These are phyloP conservation scores for Neodiprion fabricii DNA, from an alignment of 1,140 invertebrate species.

Conservation along the genomic window DNA sequence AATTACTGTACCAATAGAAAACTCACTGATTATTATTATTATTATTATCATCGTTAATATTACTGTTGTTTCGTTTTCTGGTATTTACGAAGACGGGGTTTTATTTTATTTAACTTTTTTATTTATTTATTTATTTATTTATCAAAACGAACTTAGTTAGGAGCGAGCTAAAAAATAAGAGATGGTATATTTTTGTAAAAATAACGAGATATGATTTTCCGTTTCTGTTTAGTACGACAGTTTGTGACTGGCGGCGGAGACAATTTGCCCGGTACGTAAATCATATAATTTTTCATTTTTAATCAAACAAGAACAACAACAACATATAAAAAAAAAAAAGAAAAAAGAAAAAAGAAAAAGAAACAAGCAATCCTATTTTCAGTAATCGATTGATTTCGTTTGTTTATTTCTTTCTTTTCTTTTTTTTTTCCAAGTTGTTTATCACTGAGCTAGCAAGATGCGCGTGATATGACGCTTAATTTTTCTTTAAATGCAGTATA, in stretches of 20 bases:
- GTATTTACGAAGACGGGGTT: too few relatives aligned
- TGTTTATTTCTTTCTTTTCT: neutral
- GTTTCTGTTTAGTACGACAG: conserved; percentile 75
- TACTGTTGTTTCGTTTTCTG: too few relatives aligned
- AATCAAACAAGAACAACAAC: conserved; percentile 23
- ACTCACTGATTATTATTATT: too few relatives aligned
- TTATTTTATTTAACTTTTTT: too few relatives aligned
- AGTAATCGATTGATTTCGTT: neutral
- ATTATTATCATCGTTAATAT: too few relatives aligned
- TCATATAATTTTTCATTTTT: conserved; percentile 58
- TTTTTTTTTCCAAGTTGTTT: conserved; percentile 36
- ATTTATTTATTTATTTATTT: too few relatives aligned
- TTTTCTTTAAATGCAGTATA: too few relatives aligned
- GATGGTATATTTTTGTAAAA: neutral
- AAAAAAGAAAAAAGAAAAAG: conserved; percentile 11
- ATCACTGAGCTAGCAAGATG: too few relatives aligned
- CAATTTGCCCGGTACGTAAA: conserved; percentile 75
- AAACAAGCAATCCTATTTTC: neutral
- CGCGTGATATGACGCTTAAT: too few relatives aligned
- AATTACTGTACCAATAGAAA: too few relatives aligned
- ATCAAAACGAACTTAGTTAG: neutral
- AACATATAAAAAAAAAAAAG: conserved; percentile 10
- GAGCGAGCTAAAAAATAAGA: neutral
- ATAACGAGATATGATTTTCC: conserved; percentile 62
- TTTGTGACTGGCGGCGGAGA: conserved; percentile 75